Base-by-base conservation (phyloP, 1,140 invertebrate genomes). In the Stegodyphus mimosarum region DNA sequence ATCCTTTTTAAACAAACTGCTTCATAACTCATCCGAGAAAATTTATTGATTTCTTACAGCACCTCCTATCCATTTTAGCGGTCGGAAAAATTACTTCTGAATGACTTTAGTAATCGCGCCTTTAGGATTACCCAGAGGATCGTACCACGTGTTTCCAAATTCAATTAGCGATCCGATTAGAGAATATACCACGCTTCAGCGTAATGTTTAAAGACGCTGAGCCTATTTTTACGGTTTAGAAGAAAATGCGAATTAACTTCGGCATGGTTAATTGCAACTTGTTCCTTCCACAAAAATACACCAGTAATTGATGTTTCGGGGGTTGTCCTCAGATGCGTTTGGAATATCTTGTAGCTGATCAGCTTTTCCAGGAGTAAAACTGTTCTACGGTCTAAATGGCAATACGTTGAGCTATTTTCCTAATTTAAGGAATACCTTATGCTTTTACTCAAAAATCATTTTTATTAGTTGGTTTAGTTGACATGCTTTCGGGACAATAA, bases 231-330 rank as follows among this genome's bases (percentile, higher is more conserved):
- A 77, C 48, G 74, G 74, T 66, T 76, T 50, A 13, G 33, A 76
- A 77, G 74, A 76, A 76, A 63, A 76, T 76, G 74, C 74, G 74
- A 77, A 77, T 77, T 77, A 77, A 55, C 74, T 64, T 50, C 55
- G 74, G n/a, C 55, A 51, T 48, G 18, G 74, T 49, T 77, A 77
- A 64, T 77, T 77, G 74, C 74, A 49, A 64, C 55, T 64, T 18
- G 17, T 18, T 74, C 60, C 15, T 76, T 76, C 74, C 60, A 66
- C 74, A 77, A 77, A 77, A 66, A 77, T 63, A 66, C 60, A 50
- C 49, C 33, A 50, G 50, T 74, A 74, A 74, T 74, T 74, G 52
- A 74, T 55, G 53, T 33, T 33, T 33, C 33, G 33, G 33, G 33
- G 33, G 33, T 3, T 33, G 33, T 3, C 33, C 33, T 33, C 33